A percentile compares a stretch with the other conserved stretches of the same genome.
Conservation (phyloP, 2,113 vertebrate genomes). For the Capra hircus region DNA sequence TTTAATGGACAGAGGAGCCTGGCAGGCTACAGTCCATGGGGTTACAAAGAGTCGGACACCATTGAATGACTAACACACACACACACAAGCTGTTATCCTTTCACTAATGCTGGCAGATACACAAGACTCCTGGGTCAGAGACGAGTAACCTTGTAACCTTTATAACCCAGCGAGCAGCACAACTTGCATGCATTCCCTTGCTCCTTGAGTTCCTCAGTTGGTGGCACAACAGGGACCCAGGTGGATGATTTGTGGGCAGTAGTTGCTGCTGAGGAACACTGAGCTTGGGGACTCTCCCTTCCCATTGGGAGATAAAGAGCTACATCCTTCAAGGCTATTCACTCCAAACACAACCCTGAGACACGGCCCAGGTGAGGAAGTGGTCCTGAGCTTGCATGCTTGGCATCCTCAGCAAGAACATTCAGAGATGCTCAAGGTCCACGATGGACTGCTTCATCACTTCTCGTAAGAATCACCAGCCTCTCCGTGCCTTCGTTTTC, state of each 20-base stretch:
- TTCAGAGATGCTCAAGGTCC: not conserved
- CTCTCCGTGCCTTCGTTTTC: not conserved
- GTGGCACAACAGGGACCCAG: not conserved
- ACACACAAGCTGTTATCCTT: not conserved
- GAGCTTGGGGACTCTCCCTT: not conserved
- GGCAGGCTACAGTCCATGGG: not conserved
- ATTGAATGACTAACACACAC: not conserved
- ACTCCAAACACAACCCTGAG: not conserved
- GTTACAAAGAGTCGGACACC: not conserved
- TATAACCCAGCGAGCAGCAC: not conserved
- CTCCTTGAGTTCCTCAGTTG: not conserved
- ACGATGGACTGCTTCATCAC: fast-evolving
- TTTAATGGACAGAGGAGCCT: not conserved
- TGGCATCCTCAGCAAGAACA: not conserved
- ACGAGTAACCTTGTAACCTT: not conserved
- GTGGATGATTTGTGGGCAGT: not conserved
- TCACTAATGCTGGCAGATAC: not conserved
- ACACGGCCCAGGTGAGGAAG: not conserved
- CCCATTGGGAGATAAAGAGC: not conserved
- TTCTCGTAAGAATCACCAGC: not conserved
- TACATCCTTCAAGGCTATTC: not conserved
- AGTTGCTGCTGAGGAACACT: not conserved
- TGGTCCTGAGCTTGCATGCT: not conserved
- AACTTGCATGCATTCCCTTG: not conserved
- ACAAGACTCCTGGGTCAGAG: not conserved